Evolutionary conservation across 2,113 vertebrate genomes (phyloP), one percentile per base, ranked within the genome.

Genomic region (Ictalurus punctatus): DNA sequence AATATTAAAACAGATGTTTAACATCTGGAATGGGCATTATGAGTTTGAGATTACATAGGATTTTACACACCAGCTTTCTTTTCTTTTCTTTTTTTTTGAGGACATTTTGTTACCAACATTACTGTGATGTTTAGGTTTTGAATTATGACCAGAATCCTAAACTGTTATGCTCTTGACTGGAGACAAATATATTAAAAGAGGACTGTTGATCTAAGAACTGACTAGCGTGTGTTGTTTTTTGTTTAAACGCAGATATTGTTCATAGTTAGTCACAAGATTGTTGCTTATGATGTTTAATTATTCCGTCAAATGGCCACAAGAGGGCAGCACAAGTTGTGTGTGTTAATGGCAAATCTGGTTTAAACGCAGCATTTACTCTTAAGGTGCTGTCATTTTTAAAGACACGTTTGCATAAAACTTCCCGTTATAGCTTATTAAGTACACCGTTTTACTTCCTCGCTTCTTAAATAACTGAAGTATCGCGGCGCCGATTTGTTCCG

Each of bases 51-150:
- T 65, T 9, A 54, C 2, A 87, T 58, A 4, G 1, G 56, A 34
- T 30, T 79, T 69, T 30, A 85, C 25, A 88, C 13, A 89, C 85
- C 90, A 89, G 90, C 90, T 86, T 83, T 69, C 9, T 48, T 44
- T 44, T 69, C 9, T 48, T 44, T 44, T 34, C 1, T 34, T 52
- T 52, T 52, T 52, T 52, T 8, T 59, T 88, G 54, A 27, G 14
- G 21, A 83, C 10, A 8, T 82, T 67, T 86, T 58, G 86, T 74
- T 91, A 92, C 92, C 87, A 93, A 1, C 65, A 73, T 52, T 65
- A 94, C 94, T 95, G 94, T 94, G 92, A 94, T 67, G 13, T 84
- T 69, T 2, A 48, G 13, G 59, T 37, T 86, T 90, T 48, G 67
- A 89, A 86, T 52, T 83, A 91, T 63, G 90, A 71, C 19, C 81